Percentiles rank a stretch among this genome's conserved stretches.
These are phyloP conservation scores for Cepaea nemoralis DNA, from an alignment of 1,140 invertebrate genomes.

Conservation along the genomic window DNA sequence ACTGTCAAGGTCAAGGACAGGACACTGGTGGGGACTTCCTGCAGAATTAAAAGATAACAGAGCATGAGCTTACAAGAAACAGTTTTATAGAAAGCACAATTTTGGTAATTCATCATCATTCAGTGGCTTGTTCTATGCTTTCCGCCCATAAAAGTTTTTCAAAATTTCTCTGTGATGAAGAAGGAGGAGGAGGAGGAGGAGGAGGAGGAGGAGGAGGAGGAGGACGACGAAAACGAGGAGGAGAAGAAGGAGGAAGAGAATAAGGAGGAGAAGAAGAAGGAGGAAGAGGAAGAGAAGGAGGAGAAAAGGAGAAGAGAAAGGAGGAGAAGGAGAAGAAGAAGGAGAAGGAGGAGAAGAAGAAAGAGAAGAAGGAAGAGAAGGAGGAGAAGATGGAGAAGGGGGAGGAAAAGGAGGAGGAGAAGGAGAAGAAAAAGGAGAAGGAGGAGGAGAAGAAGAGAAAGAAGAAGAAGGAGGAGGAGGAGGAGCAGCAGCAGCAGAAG, in stretches of 20 bases:
- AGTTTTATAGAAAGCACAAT: too few species aligned
- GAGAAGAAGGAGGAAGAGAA: too few species aligned
- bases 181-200: too few species aligned
- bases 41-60: conserved; percentile 9
- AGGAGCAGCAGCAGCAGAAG: too few species aligned
- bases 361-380: not conserved
- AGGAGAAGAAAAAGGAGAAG: not conserved
- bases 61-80: too few species aligned
- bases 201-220: not conserved
- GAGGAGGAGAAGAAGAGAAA: not conserved
- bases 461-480: not conserved
- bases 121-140: too few species aligned
- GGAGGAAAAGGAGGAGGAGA: not conserved
- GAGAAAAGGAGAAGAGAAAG: conserved; percentile 2
- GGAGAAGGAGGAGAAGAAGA: not conserved
- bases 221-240: too few species aligned
- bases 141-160: too few species aligned
- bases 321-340: conserved; percentile 9
- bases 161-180: too few species aligned
- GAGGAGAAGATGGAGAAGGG: too few species aligned
- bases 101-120: too few species aligned
- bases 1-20: conserved; percentile 54
- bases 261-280: too few species aligned
- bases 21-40: conserved; percentile 60
- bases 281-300: conserved; percentile 1